Conservation (phyloP, 2,797 vertebrate species). For the Diplodus sargus region DNA sequence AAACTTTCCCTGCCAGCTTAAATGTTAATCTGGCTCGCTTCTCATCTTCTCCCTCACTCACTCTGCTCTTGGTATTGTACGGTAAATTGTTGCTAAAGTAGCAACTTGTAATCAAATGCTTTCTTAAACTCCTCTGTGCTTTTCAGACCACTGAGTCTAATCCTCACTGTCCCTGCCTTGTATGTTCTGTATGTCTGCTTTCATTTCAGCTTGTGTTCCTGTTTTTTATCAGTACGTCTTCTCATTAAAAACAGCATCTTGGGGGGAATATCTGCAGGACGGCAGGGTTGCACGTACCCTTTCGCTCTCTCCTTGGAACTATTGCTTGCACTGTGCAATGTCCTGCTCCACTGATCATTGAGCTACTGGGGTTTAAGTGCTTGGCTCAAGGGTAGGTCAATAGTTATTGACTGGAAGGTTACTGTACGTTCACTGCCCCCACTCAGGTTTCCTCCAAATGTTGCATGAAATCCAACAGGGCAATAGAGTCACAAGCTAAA, state of each 20-base stretch:
- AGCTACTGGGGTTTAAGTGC: constrained; percentile 43
- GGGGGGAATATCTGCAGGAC: background rate
- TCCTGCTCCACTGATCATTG: constrained; percentile 40
- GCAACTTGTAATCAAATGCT: constrained; percentile 8
- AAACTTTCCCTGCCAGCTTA: constrained; percentile 22
- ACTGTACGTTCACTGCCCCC: background rate
- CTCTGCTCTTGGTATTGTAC: background rate
- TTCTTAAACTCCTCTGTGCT: constrained; percentile 9
- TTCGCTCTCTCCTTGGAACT: background rate
- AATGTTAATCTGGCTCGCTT: constrained; percentile 15
- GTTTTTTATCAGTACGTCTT: background rate
- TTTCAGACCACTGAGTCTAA: background rate
- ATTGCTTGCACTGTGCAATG: background rate
- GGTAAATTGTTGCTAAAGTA: constrained; percentile 3
- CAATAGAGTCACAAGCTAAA: background rate
- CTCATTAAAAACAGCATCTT: constrained; percentile 12
- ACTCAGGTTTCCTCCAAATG: constrained; percentile 20
- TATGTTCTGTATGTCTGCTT: background rate
- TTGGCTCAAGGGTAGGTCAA: constrained; percentile 62
- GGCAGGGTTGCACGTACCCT: background rate
- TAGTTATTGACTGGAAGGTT: constrained; percentile 42
- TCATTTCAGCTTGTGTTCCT: background rate
- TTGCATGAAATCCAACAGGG: constrained; percentile 17
- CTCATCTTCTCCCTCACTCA: background rate
- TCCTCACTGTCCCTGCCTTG: background rate